phyloP scores from a whole-genome alignment of 2,113 vertebrate genomes.

The Paralichthys olivaceus region DNA sequence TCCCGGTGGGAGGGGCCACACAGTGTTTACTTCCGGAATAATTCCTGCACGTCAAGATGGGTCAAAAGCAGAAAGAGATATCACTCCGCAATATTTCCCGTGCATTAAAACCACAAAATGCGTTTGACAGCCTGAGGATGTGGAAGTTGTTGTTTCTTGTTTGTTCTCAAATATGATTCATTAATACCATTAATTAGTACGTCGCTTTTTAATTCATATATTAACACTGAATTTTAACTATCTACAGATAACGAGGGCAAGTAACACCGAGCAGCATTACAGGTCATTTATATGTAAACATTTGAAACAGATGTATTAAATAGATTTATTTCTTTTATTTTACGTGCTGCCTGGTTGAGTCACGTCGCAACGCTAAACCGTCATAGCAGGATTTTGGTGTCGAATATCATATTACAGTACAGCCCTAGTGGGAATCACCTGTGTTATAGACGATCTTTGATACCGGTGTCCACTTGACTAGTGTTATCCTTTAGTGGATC shows the following conservation, averaged over 20 bases:
- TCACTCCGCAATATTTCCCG: neutral
- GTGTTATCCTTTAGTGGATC: too few species aligned
- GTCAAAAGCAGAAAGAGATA: neutral
- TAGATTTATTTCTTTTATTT: too few species aligned
- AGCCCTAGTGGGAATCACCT: neutral
- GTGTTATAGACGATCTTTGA: constrained; percentile 39
- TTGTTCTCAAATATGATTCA: too few species aligned
- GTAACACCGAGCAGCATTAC: too few species aligned
- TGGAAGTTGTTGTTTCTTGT: too few species aligned
- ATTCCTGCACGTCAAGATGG: neutral
- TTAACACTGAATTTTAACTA: too few species aligned
- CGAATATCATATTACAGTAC: neutral
- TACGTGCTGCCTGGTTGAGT: too few species aligned
- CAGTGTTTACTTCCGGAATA: constrained; percentile 14
- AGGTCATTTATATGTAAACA: too few species aligned
- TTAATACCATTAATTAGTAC: neutral
- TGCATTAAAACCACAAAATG: neutral
- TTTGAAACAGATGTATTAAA: too few species aligned
- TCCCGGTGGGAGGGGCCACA: constrained; percentile 34
- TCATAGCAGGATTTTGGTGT: neutral
- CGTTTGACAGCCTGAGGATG: neutral
- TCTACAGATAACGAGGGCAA: too few species aligned
- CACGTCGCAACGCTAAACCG: too few species aligned
- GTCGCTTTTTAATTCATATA: neutral
- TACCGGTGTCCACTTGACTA: constrained; percentile 1